Conservation (phyloP, 2,888 invertebrate species). For the Empis stercorea region DNA sequence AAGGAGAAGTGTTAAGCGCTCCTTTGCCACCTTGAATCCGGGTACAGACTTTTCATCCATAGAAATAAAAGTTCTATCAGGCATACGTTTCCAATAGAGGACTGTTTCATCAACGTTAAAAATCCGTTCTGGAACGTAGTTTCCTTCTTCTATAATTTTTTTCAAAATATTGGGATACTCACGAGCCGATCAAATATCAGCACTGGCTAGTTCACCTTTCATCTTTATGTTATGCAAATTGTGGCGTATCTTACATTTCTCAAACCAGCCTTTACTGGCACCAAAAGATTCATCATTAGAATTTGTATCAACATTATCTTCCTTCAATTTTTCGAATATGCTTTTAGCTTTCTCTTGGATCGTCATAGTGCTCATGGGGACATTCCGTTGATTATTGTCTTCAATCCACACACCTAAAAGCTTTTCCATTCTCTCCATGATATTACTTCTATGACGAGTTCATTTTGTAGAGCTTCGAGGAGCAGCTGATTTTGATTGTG, state of each 20-base stretch:
- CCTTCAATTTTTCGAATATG: slow-evolving; percentile 14
- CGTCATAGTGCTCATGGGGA: slow-evolving; percentile 7
- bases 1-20: slow-evolving; percentile 18
- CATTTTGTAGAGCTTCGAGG: slow-evolving; percentile 15
- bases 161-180: slow-evolving; percentile 6
- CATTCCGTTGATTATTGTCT: not conserved
- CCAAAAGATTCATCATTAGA: slow-evolving; percentile 1
- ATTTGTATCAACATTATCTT: slow-evolving; percentile 10
- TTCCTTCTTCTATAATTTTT: slow-evolving; percentile 12
- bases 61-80: slow-evolving; percentile 18
- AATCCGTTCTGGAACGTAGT: slow-evolving; percentile 15
- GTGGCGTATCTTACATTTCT: slow-evolving; percentile 8
- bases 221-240: slow-evolving; percentile 13
- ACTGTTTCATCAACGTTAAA: slow-evolving; percentile 17
- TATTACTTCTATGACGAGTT: slow-evolving; percentile 14
- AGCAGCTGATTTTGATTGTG: slow-evolving; percentile 11
- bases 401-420: slow-evolving; percentile 1
- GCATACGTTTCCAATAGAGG: slow-evolving; percentile 19
- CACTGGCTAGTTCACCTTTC: not conserved
- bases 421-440: slow-evolving; percentile 16
- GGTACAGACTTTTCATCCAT: slow-evolving; percentile 15
- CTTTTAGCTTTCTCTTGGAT: slow-evolving; percentile 15
- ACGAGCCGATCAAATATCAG: slow-evolving; percentile 8
- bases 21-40: slow-evolving; percentile 17
- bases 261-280: slow-evolving; percentile 6